Percentiles rank a stretch among this genome's conserved stretches.
Evolutionary conservation across 2,888 invertebrate genomes (phyloP).

Genomic region (Cheilosia grossa): DNA sequence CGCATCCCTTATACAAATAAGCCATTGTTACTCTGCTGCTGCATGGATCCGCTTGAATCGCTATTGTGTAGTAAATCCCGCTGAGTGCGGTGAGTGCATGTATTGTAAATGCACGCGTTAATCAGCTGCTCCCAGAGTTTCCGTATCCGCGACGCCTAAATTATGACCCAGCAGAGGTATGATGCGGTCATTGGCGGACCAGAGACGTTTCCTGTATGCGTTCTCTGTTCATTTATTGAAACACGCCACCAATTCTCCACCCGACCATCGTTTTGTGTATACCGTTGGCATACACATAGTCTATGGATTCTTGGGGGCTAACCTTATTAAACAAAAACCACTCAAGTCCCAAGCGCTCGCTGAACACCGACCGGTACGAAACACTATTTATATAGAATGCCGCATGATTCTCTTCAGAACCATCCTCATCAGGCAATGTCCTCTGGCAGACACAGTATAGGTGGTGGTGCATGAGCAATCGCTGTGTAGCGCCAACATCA

Average conservation of each 20-base stretch:
- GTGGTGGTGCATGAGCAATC: conserved; percentile 44
- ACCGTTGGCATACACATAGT: conserved; percentile 30
- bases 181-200: conserved; percentile 44
- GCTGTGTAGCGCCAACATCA: conserved; percentile 55
- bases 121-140: conserved; percentile 32
- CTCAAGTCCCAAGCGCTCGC: conserved; percentile 53
- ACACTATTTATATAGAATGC: conserved; percentile 64
- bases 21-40: neutral
- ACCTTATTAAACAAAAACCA: conserved; percentile 74
- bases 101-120: conserved; percentile 31
- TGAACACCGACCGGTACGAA: conserved; percentile 53
- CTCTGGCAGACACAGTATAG: conserved; percentile 29
- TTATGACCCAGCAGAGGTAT: conserved; percentile 50
- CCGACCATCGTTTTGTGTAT: conserved; percentile 37
- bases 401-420: conserved; percentile 60
- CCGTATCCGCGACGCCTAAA: conserved; percentile 53
- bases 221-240: conserved; percentile 48
- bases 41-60: neutral
- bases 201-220: conserved; percentile 45
- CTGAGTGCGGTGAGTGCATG: neutral
- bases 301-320: conserved; percentile 54
- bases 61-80: conserved; percentile 17
- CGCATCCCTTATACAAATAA: neutral
- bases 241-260: conserved; percentile 23
- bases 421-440: conserved; percentile 31